Conservation (phyloP, 2,113 vertebrate genomes). For the Malurus alboscapulatus region DNA sequence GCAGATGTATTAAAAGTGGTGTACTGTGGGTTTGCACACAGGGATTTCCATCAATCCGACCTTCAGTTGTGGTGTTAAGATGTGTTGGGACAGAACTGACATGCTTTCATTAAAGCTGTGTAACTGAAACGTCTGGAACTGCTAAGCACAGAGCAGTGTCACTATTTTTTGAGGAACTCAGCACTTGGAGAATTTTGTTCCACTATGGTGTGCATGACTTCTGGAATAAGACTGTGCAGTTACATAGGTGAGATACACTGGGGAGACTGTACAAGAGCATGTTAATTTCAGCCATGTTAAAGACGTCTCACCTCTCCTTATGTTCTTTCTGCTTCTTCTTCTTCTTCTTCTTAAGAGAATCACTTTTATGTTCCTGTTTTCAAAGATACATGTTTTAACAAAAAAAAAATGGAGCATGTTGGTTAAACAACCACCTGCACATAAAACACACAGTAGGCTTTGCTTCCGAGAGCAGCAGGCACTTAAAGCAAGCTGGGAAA, state of each 20-base stretch:
- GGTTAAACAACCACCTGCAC: background rate
- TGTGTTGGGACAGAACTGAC: background rate
- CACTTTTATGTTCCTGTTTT: constrained; percentile 60
- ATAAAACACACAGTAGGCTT: accelerated
- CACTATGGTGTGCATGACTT: background rate
- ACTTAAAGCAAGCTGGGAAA: background rate
- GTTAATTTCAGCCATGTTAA: background rate
- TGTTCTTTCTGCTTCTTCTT: constrained; percentile 76
- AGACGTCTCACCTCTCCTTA: constrained; percentile 74
- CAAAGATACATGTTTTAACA: background rate
- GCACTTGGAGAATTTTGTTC: background rate
- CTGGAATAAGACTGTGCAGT: background rate
- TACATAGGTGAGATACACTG: background rate
- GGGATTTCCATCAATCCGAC: background rate
- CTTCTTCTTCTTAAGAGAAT: constrained; percentile 78
- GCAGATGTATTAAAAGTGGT: background rate
- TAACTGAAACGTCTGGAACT: background rate
- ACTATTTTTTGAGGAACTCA: background rate
- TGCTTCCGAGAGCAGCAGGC: background rate
- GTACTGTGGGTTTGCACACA: background rate
- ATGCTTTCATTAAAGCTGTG: background rate
- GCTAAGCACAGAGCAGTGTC: background rate
- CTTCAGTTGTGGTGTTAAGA: background rate
- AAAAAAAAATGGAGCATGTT: background rate
- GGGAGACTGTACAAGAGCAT: background rate